Evolutionary conservation across 2,113 vertebrate species (phyloP), one percentile per base, ranked within the genome.

Genomic region (Heterotis niloticus): DNA sequence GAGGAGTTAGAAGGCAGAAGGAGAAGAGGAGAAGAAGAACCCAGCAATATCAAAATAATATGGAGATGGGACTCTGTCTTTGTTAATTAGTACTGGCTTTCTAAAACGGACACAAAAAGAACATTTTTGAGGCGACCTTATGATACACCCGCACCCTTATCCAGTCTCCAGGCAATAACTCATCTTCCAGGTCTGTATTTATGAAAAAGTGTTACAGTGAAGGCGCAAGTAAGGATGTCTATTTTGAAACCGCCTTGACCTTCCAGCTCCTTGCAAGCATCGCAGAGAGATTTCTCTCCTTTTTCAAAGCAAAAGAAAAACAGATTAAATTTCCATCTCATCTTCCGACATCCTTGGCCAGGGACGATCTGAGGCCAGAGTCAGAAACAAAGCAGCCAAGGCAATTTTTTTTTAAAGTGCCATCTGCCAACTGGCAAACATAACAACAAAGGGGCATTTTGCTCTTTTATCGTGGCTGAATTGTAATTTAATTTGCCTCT

Each of bases 251-350:
- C 17, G 71, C 20, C 54, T 72, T 74, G 71, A 74, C 54, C 71
- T 59, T 74, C 71, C 16, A 74, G 71, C 54, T 54, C 54, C 24
- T 59, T 28, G 71, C 23, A 20, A 62, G 3, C 20, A 17, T 62
- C 59, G 1, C 13, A 57, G 57, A 74, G 71, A 28, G 54, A 57
- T 74, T n/a, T 44, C 34, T 44, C 71, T 57, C 57, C 69, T 51
- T 72, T 34, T 72, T 72, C 44, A 26, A n/a, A 17, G 71, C 54
- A 74, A 74, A 44, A 74, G 52, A 74, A 59, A 23, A 59, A 23
- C 71, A 57, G 52, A 74, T 74, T 74, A 74, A 74, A 74, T 74
- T 74, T 74, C 71, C 52, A 74, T 74, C 71, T 73, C 71, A 73
- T 73, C 71, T 59, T 23, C 56, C 52, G 34, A 59, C 71, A 74